Base-by-base conservation (phyloP, 2,888 invertebrate genomes). In the Rotaria magnacalcarata region DNA sequence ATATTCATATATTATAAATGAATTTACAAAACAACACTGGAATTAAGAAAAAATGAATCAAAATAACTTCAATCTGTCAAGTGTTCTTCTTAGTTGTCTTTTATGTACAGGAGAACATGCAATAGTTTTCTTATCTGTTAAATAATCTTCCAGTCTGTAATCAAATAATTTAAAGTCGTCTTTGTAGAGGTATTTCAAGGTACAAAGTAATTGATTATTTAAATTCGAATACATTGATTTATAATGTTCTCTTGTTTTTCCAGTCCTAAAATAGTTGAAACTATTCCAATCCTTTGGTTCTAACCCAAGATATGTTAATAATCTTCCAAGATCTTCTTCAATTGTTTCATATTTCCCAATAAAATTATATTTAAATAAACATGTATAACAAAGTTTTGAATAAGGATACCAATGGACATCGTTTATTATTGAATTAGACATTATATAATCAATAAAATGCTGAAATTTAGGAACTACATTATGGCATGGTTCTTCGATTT, bases 341-440 rank as follows among this genome's bases (percentile, higher is more conserved):
- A 96, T 91, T 0, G 94, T 95, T 90, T 96, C 96, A 91, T 96
- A 96, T 92, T 95, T 95, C 89, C 96, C 96, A 88, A 96, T 93
- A 89, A 96, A 94, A 89, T 95, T 95, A 90, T 96, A 97, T 89
- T 94, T 94, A 88, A n/a, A n/a, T n/a, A n/a, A n/a, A n/a, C n/a
- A n/a, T n/a, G n/a, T n/a, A n/a, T n/a, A n/a, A n/a, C n/a, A 97
- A 93, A 97, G 91, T 86, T 94, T 93, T 87, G 93, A 92, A 88
- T 95, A 94, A 0, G 95, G 94, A 89, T 94, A 93, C 96, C 96
- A 96, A 89, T 97, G 97, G 89, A 96, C 96, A 90, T 97, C 80
- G 2, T 10, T 3, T 21, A 10, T 6, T 21, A 14, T 4, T 8
- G 21, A 1, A 21, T 27, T 7, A 24, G 50, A 24, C 10, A 67